phyloP scores from a whole-genome alignment of 1,140 invertebrate species.

The Eciton burchellii region DNA sequence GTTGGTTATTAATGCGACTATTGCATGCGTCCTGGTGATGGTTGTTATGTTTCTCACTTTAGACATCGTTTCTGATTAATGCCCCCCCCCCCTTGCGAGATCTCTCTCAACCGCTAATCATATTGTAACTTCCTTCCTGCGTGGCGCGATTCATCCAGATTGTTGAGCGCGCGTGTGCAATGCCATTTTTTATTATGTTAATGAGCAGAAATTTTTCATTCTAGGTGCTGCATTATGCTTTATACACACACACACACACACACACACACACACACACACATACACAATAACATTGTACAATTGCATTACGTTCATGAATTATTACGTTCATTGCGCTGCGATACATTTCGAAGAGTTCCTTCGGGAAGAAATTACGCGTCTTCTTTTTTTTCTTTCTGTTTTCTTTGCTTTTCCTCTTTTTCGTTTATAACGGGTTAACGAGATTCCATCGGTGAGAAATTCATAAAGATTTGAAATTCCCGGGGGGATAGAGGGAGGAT shows the following conservation, averaged over 20 bases:
- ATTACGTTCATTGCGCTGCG: too few relatives aligned
- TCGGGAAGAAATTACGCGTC: neutral
- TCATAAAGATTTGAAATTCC: slow-evolving; percentile 46
- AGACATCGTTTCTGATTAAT: slow-evolving; percentile 43
- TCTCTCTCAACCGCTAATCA: slow-evolving; percentile 11
- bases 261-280: too few relatives aligned
- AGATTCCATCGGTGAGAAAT: slow-evolving; percentile 15
- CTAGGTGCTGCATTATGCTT: neutral
- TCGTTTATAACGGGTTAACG: slow-evolving; percentile 50
- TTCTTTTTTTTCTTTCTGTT: too few relatives aligned
- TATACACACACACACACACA: too few relatives aligned
- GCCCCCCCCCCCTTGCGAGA: neutral
- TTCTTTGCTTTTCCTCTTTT: too few relatives aligned
- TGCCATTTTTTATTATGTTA: neutral
- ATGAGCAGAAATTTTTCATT: neutral
- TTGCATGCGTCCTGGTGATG: slow-evolving; percentile 29
- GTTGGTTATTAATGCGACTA: slow-evolving; percentile 50
- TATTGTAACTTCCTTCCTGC: neutral
- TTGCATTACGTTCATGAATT: slow-evolving; percentile 7
- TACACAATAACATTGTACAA: neutral
- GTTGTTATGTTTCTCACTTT: slow-evolving; percentile 17
- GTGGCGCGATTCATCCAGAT: neutral
- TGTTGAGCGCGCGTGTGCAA: neutral
- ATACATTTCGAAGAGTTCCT: neutral
- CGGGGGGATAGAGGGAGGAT: neutral